A percentile compares a stretch with the other conserved stretches of the same genome.
Evolutionary conservation across 2,888 invertebrate species (phyloP).

Genomic region (Crocallis elinguaria): DNA sequence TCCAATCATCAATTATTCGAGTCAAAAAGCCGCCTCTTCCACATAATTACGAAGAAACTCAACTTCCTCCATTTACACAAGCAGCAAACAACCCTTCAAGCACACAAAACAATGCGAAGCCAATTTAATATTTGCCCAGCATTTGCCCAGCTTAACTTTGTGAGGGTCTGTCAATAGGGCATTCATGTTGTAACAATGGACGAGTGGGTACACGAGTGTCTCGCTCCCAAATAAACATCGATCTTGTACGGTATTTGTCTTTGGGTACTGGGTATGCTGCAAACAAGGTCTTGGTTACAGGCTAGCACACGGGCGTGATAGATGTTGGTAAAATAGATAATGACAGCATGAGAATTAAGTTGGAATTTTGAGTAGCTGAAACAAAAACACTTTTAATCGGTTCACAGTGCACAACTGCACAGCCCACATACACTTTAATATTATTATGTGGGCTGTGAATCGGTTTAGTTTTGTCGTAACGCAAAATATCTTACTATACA

Average conservation of each 20-base stretch:
- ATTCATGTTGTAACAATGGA: constrained; percentile 60
- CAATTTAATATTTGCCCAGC: constrained; percentile 70
- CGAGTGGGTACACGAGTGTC: constrained; percentile 58
- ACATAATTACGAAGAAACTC: constrained; percentile 24
- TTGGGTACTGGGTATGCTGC: constrained; percentile 53
- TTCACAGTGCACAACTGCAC: too few species aligned
- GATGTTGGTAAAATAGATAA: neutral
- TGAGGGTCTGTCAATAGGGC: constrained; percentile 60
- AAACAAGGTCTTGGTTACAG: constrained; percentile 49
- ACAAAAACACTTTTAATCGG: too few species aligned
- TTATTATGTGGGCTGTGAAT: too few species aligned
- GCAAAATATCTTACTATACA: too few species aligned
- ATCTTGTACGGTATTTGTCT: constrained; percentile 69
- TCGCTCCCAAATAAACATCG: constrained; percentile 72
- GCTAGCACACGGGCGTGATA: constrained; percentile 29
- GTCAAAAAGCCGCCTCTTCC: constrained; percentile 1
- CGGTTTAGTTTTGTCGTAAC: too few species aligned
- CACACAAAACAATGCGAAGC: constrained; percentile 49
- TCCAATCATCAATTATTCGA: neutral
- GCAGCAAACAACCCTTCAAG: constrained; percentile 26
- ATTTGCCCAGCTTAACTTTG: constrained; percentile 64
- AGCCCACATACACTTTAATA: too few species aligned
- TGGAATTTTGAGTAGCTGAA: too few species aligned
- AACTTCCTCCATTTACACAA: constrained; percentile 27
- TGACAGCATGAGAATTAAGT: too few species aligned